A percentile compares a stretch with the other conserved stretches of the same genome.
Evolutionary conservation across 2,797 vertebrate species (phyloP).

Genomic region (Orientallactaga sibirica): DNA sequence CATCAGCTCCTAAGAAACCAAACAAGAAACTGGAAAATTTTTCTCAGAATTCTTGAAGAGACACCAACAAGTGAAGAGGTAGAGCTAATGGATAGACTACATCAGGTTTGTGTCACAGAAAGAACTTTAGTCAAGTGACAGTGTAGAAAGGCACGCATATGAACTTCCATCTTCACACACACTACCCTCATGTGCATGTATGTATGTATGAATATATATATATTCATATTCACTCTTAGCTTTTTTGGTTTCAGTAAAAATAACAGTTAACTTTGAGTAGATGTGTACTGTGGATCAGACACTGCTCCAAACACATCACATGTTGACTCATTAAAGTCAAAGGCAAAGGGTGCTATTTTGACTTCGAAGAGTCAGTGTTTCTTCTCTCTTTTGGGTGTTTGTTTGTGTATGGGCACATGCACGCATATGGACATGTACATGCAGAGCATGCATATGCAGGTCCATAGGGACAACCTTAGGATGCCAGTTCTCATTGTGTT

Average conservation of each 20-base stretch:
- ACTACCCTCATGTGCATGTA: accelerated
- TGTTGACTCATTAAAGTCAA: not conserved
- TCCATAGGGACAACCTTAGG: too few species aligned
- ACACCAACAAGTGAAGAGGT: not conserved
- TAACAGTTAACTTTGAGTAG: not conserved
- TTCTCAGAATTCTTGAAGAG: not conserved
- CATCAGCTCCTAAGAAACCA: not conserved
- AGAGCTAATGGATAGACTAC: not conserved
- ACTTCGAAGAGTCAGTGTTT: too few species aligned
- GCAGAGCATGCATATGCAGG: too few species aligned
- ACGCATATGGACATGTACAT: too few species aligned
- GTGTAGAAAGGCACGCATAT: too few species aligned
- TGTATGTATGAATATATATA: not conserved
- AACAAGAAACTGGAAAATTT: not conserved
- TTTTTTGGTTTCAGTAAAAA: not conserved
- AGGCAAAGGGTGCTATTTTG: not conserved
- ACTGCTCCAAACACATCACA: not conserved
- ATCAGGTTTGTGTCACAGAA: not conserved
- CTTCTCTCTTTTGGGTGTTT: too few species aligned
- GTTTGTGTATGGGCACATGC: too few species aligned
- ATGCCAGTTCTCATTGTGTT: too few species aligned
- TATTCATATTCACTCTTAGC: not conserved
- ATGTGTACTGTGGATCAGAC: not conserved
- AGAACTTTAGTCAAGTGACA: not conserved
- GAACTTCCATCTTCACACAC: too few species aligned